These are phyloP conservation scores for Notiomystis cincta DNA, from an alignment of 2,113 vertebrate species.

Conservation along the genomic window DNA sequence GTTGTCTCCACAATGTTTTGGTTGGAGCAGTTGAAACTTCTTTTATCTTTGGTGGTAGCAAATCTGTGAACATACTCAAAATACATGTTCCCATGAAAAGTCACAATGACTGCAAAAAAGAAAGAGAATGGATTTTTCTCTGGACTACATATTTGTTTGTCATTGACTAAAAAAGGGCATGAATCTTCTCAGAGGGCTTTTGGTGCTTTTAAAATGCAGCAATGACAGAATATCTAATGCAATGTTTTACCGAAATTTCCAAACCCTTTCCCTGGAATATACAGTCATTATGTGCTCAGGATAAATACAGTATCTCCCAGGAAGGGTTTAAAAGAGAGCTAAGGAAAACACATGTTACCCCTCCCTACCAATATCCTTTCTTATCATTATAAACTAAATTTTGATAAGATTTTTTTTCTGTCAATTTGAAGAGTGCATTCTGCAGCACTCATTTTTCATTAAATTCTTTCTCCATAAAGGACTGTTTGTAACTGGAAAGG, in stretches of 20 bases:
- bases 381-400: background rate
- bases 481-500: background rate
- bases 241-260: background rate
- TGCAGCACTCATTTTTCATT: background rate
- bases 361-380: background rate
- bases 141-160: background rate
- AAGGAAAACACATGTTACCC: background rate
- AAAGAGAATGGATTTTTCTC: slow-evolving; percentile 4
- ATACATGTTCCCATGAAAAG: slow-evolving; percentile 7
- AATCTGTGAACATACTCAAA: background rate
- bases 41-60: background rate
- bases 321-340: background rate
- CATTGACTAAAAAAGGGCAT: background rate
- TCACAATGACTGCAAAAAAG: background rate
- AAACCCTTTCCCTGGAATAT: background rate
- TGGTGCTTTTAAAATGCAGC: background rate
- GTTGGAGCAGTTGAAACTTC: background rate
- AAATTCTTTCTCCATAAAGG: background rate
- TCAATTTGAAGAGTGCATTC: background rate
- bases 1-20: background rate
- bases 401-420: background rate
- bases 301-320: background rate
- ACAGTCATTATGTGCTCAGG: background rate
- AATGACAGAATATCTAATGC: background rate
- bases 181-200: background rate